Percentiles rank a stretch among this genome's conserved stretches.
phyloP scores from a whole-genome alignment of 2,113 vertebrate species.

The Cairina moschata region DNA sequence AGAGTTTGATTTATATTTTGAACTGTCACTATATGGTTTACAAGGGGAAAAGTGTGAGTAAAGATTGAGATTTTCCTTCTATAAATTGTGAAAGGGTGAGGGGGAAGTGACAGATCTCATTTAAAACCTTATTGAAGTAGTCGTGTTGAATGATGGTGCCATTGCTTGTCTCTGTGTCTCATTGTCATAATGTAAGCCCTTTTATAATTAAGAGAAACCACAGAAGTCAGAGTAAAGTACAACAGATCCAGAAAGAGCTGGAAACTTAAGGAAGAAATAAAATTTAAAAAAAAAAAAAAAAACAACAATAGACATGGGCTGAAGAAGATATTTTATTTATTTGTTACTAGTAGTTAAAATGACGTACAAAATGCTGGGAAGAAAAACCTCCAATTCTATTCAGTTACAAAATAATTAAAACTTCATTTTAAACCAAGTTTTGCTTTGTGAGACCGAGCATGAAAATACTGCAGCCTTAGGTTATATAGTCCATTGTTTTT shows the following conservation, averaged over 20 bases:
- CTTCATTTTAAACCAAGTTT: slow-evolving; percentile 72
- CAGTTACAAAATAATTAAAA: slow-evolving; percentile 77
- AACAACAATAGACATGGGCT: slow-evolving; percentile 49
- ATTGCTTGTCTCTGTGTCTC: slow-evolving; percentile 36
- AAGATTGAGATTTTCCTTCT: slow-evolving; percentile 47
- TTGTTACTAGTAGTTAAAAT: slow-evolving; percentile 76
- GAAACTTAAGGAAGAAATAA: slow-evolving; percentile 48
- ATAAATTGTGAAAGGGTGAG: slow-evolving; percentile 51
- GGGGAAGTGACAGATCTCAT: slow-evolving; percentile 56
- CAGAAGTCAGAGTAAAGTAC: slow-evolving; percentile 49
- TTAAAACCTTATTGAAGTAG: slow-evolving; percentile 51
- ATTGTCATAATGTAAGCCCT: slow-evolving; percentile 55
- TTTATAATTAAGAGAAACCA: slow-evolving; percentile 60
- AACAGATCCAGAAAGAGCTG: slow-evolving; percentile 54
- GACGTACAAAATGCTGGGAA: slow-evolving; percentile 77
- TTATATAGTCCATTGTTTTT: slow-evolving; percentile 70
- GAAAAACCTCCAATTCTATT: slow-evolving; percentile 75
- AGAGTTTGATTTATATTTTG: slow-evolving; percentile 17
- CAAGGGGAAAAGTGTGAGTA: slow-evolving; percentile 29
- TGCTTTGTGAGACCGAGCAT: slow-evolving; percentile 69
- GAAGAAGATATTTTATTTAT: slow-evolving; percentile 78
- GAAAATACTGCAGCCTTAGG: slow-evolving; percentile 66
- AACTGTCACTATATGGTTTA: slow-evolving; percentile 36
- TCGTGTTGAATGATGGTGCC: slow-evolving; percentile 49
- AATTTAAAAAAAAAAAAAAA: neutral